Evolutionary conservation across 2,797 vertebrate species (phyloP).

Genomic region (Fistularia tabacaria): DNA sequence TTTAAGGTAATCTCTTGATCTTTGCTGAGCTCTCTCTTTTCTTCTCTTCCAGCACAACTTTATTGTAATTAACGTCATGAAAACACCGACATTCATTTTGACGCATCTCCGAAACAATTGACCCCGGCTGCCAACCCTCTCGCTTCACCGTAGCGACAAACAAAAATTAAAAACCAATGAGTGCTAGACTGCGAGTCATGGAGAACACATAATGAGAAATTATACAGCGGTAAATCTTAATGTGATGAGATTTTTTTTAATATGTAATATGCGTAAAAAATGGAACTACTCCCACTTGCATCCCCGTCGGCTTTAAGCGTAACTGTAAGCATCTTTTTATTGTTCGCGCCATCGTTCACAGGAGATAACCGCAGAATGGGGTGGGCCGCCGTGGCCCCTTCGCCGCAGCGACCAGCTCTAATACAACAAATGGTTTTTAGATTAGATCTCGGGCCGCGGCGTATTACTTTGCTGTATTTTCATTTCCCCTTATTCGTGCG

Average conservation of each 20-base stretch:
- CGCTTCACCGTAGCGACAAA: slow-evolving; percentile 8
- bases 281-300: background rate
- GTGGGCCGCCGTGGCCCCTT: background rate
- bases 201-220: slow-evolving; percentile 15
- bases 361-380: background rate
- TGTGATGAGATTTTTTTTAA: background rate
- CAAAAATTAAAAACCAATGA: slow-evolving; percentile 6
- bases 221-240: background rate
- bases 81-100: too few relatives aligned
- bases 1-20: too few relatives aligned
- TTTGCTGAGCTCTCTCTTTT: too few relatives aligned
- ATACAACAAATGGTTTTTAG: too few relatives aligned
- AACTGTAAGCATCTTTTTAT: background rate
- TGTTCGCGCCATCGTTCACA: background rate
- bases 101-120: too few relatives aligned
- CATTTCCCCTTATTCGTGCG: too few relatives aligned
- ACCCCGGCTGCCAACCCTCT: background rate
- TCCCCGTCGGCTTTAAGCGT: background rate
- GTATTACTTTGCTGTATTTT: too few relatives aligned
- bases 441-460: too few relatives aligned
- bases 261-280: background rate
- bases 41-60: too few relatives aligned
- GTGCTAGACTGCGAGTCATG: background rate
- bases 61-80: too few relatives aligned
- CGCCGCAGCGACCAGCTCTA: too few relatives aligned